Percentiles rank a stretch among this genome's conserved stretches.
Evolutionary conservation across 2,797 vertebrate species (phyloP).

Genomic region (Cacajao melanocephalus): DNA sequence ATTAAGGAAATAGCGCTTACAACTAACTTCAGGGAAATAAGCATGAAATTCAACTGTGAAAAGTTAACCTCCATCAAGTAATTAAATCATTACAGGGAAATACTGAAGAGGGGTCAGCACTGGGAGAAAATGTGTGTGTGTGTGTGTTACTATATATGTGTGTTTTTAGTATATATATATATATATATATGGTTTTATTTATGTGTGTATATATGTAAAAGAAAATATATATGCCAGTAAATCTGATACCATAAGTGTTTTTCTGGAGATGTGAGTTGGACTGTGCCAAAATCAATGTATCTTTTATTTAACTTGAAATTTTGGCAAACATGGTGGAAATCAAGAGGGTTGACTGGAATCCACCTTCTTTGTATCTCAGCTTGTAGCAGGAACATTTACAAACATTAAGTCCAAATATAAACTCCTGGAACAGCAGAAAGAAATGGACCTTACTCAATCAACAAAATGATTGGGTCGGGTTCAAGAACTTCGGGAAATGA

Average conservation of each 20-base stretch:
- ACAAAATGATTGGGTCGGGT: neutral
- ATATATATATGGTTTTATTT: no score
- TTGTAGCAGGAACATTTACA: slow-evolving; percentile 21
- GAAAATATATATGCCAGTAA: neutral
- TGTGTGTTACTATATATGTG: no score
- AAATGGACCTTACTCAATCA: neutral
- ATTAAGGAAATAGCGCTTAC: neutral
- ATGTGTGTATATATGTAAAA: neutral
- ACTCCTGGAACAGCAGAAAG: neutral
- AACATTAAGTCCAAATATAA: slow-evolving; percentile 32
- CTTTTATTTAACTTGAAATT: neutral
- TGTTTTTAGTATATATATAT: no score
- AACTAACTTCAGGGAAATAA: neutral
- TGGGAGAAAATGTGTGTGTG: neutral
- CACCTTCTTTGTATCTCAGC: neutral
- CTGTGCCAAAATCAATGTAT: neutral
- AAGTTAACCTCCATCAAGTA: neutral
- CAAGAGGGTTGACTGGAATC: neutral
- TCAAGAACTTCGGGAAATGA: neutral
- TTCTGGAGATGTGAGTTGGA: neutral
- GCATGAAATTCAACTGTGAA: neutral
- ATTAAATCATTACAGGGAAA: slow-evolving; percentile 33
- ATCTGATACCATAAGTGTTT: neutral
- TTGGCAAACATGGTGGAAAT: neutral
- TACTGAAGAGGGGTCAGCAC: neutral